These are phyloP conservation scores for Physeter macrocephalus DNA, from an alignment of 2,113 vertebrate species.

Conservation along the genomic window DNA sequence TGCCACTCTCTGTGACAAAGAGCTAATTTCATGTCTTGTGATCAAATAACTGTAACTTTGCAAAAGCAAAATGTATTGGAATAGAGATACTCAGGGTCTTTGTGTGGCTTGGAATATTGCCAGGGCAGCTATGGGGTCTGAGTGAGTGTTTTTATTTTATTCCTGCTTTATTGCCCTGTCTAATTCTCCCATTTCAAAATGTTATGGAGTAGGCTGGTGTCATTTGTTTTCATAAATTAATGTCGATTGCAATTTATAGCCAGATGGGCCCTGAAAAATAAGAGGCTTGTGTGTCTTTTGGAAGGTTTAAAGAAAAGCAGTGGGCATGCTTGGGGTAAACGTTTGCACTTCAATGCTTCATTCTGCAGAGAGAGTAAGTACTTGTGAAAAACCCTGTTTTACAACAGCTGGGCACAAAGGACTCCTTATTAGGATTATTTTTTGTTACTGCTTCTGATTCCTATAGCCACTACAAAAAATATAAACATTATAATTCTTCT, in stretches of 20 bases:
- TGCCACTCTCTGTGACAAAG: slow-evolving; percentile 57
- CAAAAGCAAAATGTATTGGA: slow-evolving; percentile 44
- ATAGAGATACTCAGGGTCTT: slow-evolving; percentile 39
- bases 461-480: slow-evolving; percentile 65
- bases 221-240: slow-evolving; percentile 84
- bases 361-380: slow-evolving; percentile 67
- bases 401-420: slow-evolving; percentile 76
- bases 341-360: slow-evolving; percentile 77
- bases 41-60: slow-evolving; percentile 69
- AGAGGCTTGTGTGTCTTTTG: slow-evolving; percentile 75
- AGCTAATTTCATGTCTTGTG: slow-evolving; percentile 52
- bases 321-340: slow-evolving; percentile 72
- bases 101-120: slow-evolving; percentile 64
- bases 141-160: slow-evolving; percentile 74
- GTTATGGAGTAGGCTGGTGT: slow-evolving; percentile 62
- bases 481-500: slow-evolving; percentile 61
- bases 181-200: slow-evolving; percentile 78
- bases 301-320: slow-evolving; percentile 71
- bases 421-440: slow-evolving; percentile 71
- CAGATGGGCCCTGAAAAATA: slow-evolving; percentile 80
- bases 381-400: slow-evolving; percentile 73
- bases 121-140: slow-evolving; percentile 60
- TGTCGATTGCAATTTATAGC: slow-evolving; percentile 78
- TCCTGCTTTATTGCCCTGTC: slow-evolving; percentile 54
- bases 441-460: slow-evolving; percentile 67